Base-by-base conservation (phyloP, 2,797 vertebrate genomes). In the Pseudopleuronectes americanus region DNA sequence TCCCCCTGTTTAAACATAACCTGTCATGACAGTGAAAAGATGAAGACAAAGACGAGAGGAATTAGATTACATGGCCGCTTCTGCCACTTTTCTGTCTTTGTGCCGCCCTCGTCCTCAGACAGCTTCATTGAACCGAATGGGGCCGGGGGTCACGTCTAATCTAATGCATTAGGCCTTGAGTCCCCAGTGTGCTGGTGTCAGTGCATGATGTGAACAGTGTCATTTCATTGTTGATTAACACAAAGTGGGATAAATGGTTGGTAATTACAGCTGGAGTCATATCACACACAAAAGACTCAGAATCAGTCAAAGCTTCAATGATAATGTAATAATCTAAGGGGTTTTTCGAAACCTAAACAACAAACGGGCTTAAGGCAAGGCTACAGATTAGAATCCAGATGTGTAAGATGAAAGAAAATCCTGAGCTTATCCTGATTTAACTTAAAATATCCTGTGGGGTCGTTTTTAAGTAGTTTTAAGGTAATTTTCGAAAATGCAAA, bases 1-100 rank as follows among this genome's bases (percentile, higher is more conserved):
- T 26, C 45, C 68, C 41, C 73, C 64, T 31, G 2, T 71, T 68
- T 21, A 68, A 68, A 56, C 49, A 8, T 80, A 80, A 83, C 71
- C 64, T 68, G 73, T 81, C 76, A 48, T 71, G 85, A 79, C 77
- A 81, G 53, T 14, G 64, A 66, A 49, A 49, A 77, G 78, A 87
- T 77, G 84, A 77, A 90, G 88, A 89, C 86, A 83, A 86, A 88
- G 78, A 79, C 63, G 8, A 56, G 71, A 67, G 55, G 56, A 81
- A 91, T 90, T 76, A 58, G 84, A 86, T 89, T 80, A 87, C 83
- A 79, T 31, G 74, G 73, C 74, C 57, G 59, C 76, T 73, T 65
- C 65, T 58, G 75, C 38, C 75, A 76, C 80, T 76, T 26, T 19
- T 12, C 58, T 54, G 70, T 17, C 16, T 47, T 63, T 76, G 84